Percentiles rank a stretch among this genome's conserved stretches.
Evolutionary conservation across 2,888 invertebrate genomes (phyloP).

Genomic region (Eutolmus rufibarbis): DNA sequence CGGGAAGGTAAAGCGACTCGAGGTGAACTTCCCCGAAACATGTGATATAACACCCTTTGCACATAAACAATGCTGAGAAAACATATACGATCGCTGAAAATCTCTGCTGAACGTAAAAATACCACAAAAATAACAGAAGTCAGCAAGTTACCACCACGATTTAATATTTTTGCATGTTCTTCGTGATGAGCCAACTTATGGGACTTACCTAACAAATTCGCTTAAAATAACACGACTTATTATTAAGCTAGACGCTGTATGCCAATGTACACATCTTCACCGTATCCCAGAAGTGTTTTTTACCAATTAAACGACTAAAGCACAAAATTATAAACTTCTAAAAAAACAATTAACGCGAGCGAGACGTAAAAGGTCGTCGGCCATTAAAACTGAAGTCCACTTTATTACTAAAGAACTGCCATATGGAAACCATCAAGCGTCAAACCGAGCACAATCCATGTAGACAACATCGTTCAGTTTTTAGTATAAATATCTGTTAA

Average conservation of each 20-base stretch:
- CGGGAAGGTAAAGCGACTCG: not conserved
- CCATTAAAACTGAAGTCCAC: constrained; percentile 35
- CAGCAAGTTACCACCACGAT: not conserved
- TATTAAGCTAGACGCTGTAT: not conserved
- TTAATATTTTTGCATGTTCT: constrained; percentile 2
- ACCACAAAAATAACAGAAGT: not conserved
- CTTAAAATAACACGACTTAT: not conserved
- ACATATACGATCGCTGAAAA: not conserved
- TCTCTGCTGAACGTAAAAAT: not conserved
- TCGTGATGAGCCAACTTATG: not conserved
- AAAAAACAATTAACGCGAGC: constrained; percentile 31
- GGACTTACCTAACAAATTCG: constrained; percentile 33
- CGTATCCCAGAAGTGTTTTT: not conserved
- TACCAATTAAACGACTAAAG: not conserved
- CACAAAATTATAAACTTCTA: not conserved
- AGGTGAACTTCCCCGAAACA: constrained; percentile 1
- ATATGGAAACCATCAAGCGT: not conserved
- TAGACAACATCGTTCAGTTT: not conserved
- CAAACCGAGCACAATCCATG: not conserved
- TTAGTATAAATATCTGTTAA: not conserved
- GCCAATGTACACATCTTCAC: constrained; percentile 12
- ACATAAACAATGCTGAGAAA: not conserved
- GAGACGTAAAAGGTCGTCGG: constrained; percentile 32
- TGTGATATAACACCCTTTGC: constrained; percentile 29
- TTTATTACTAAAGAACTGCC: not conserved